Percentiles rank a stretch among this genome's conserved stretches.
These are phyloP conservation scores for Campopleginae sp. DNA, from an alignment of 2,888 invertebrate genomes.

Conservation along the genomic window DNA sequence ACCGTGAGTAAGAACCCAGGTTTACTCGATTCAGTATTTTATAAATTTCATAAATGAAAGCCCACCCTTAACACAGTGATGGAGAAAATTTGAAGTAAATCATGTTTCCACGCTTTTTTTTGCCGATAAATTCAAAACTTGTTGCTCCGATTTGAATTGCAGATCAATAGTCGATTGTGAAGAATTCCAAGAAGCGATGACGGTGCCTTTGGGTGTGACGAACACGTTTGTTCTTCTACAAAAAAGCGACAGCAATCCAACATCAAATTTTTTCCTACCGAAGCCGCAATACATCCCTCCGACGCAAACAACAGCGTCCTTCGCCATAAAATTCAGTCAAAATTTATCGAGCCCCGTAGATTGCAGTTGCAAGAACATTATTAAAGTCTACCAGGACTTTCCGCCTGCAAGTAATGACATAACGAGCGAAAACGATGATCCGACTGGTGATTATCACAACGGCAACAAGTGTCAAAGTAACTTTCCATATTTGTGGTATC, in stretches of 20 bases:
- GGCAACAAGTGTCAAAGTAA: constrained; percentile 37
- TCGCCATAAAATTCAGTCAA: constrained; percentile 76
- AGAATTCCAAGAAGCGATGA: constrained; percentile 81
- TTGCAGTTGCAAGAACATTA: constrained; percentile 75
- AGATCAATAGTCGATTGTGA: constrained; percentile 80
- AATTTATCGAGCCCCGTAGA: constrained; percentile 64
- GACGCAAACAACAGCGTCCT: constrained; percentile 69
- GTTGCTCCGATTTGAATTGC: constrained; percentile 45
- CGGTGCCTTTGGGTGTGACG: constrained; percentile 78
- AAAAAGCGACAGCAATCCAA: constrained; percentile 77
- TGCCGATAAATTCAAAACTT: neutral
- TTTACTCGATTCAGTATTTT: neutral
- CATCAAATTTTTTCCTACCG: constrained; percentile 80
- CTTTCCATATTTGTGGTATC: constrained; percentile 79
- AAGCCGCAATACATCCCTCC: constrained; percentile 79
- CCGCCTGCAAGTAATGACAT: constrained; percentile 63
- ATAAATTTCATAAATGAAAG: neutral
- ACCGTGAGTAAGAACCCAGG: too few relatives aligned
- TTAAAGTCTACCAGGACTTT: constrained; percentile 77
- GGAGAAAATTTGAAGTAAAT: neutral
- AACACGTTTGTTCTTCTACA: constrained; percentile 82
- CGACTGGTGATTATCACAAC: constrained; percentile 46
- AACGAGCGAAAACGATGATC: constrained; percentile 47
- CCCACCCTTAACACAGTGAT: neutral
- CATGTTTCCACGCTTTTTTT: neutral